These are phyloP conservation scores for Lethrus apterus DNA, from an alignment of 1,140 invertebrate species.

Conservation along the genomic window DNA sequence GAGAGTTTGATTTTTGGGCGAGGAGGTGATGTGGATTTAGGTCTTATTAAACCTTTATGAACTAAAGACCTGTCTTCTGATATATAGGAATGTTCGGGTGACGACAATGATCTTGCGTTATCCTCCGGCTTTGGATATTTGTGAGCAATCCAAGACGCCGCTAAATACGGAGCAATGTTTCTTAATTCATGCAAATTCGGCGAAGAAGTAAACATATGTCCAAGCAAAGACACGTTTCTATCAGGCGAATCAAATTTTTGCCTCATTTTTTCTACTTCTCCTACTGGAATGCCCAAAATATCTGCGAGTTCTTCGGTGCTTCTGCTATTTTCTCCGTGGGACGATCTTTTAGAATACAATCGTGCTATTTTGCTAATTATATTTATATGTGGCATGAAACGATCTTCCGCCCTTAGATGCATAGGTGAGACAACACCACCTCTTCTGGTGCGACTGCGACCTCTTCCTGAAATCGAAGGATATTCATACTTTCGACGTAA, in stretches of 20 bases:
- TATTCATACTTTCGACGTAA: constrained; percentile 54
- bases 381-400: constrained; percentile 80
- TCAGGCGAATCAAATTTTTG: constrained; percentile 57
- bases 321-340: constrained; percentile 34
- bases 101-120: constrained; percentile 54
- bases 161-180: constrained; percentile 68
- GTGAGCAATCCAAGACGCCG: constrained; percentile 70
- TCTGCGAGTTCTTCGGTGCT: constrained; percentile 38
- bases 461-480: constrained; percentile 35
- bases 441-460: constrained; percentile 46
- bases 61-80: constrained; percentile 32
- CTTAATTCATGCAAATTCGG: constrained; percentile 69
- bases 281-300: constrained; percentile 46
- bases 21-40: constrained; percentile 42
- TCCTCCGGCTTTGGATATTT: constrained; percentile 58
- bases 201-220: constrained; percentile 73
- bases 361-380: constrained; percentile 76
- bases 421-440: constrained; percentile 48
- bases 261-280: constrained; percentile 60
- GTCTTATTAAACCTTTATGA: constrained; percentile 32
- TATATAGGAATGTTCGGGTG: constrained; percentile 43
- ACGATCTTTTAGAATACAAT: constrained; percentile 40
- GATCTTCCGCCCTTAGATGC: constrained; percentile 57
- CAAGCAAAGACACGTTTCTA: constrained; percentile 55
- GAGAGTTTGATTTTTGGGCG: constrained; percentile 35